Percentiles rank a stretch among this genome's conserved stretches.
Conservation (phyloP, 2,113 vertebrate species). For the Gymnogyps californianus region DNA sequence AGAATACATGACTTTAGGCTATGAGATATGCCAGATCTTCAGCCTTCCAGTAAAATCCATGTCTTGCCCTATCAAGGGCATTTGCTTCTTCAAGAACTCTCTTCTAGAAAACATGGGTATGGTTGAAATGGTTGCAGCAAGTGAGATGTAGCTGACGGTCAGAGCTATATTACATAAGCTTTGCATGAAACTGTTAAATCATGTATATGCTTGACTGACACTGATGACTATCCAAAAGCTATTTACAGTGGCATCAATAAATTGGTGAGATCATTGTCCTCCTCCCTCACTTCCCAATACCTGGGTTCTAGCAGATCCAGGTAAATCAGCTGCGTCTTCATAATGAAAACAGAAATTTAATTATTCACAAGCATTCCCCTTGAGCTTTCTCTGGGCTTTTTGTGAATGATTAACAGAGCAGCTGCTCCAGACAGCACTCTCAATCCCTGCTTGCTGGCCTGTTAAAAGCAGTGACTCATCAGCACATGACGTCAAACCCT, state of each 20-base stretch:
- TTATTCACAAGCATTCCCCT: slow-evolving; percentile 72
- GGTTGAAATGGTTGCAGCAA: background rate
- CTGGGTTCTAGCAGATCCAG: slow-evolving; percentile 48
- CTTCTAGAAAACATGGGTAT: background rate
- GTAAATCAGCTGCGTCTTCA: slow-evolving; percentile 34
- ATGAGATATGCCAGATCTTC: background rate
- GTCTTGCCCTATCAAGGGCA: background rate
- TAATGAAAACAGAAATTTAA: slow-evolving; percentile 77
- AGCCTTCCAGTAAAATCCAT: background rate
- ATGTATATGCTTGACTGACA: background rate
- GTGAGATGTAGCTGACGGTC: background rate
- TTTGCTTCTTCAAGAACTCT: background rate
- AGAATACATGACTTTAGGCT: background rate
- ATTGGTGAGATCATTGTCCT: background rate
- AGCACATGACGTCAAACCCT: slow-evolving; percentile 70
- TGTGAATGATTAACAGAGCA: slow-evolving; percentile 77
- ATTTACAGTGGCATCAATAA: background rate
- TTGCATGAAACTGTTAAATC: background rate
- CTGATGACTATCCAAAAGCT: background rate
- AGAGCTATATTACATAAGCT: background rate
- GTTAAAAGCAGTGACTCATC: slow-evolving; percentile 73
- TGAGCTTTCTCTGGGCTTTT: slow-evolving; percentile 64
- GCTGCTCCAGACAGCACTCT: slow-evolving; percentile 62
- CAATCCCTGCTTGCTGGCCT: slow-evolving; percentile 54
- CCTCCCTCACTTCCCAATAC: slow-evolving; percentile 1